Evolutionary conservation across 2,888 invertebrate species (phyloP).

Genomic region (Archips xylosteana): DNA sequence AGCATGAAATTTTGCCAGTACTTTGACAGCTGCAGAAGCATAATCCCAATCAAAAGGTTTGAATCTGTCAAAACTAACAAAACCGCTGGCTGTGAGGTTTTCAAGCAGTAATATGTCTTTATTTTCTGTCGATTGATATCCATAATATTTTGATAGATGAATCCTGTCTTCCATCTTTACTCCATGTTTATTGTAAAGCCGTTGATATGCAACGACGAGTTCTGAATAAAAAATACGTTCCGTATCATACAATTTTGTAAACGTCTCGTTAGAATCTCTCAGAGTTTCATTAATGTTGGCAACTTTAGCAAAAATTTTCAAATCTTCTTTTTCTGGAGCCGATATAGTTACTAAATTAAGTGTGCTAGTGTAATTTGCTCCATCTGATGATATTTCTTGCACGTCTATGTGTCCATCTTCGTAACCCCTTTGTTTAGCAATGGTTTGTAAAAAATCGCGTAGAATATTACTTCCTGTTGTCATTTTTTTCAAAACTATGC

Average conservation of each 20-base stretch:
- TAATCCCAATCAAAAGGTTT: constrained; percentile 61
- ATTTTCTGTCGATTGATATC: constrained; percentile 49
- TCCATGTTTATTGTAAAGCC: constrained; percentile 1
- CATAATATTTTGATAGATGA: constrained; percentile 8
- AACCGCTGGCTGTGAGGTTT: constrained; percentile 59
- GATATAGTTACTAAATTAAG: constrained; percentile 52
- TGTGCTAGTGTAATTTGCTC: constrained; percentile 61
- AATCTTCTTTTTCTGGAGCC: constrained; percentile 39
- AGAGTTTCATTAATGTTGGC: neutral
- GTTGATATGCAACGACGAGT: neutral
- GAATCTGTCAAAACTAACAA: constrained; percentile 50
- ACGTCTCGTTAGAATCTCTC: constrained; percentile 18
- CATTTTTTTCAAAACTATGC: neutral
- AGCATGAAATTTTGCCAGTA: constrained; percentile 67
- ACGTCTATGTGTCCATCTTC: constrained; percentile 47
- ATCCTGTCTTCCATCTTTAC: neutral
- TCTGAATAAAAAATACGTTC: constrained; percentile 9
- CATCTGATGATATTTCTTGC: constrained; percentile 54
- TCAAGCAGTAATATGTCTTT: constrained; percentile 63
- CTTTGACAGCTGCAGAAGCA: constrained; percentile 54
- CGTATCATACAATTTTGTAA: neutral
- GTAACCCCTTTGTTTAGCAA: constrained; percentile 49
- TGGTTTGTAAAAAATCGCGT: constrained; percentile 47
- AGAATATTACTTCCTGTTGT: neutral
- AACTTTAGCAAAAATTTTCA: constrained; percentile 9